These are phyloP conservation scores for Quadroppia sp. DNA, from an alignment of 2,888 invertebrate species.

Conservation along the genomic window DNA sequence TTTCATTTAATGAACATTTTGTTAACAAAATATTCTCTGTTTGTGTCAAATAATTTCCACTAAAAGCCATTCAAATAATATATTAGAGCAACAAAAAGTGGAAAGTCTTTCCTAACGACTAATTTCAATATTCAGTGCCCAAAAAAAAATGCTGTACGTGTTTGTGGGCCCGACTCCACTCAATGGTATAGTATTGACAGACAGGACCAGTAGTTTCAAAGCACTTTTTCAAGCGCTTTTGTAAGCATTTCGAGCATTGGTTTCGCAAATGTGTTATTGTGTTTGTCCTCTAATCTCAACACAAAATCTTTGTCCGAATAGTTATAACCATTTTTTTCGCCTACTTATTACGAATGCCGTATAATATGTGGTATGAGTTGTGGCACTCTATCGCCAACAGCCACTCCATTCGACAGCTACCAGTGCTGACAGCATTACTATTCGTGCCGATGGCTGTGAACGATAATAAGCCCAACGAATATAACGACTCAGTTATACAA, in stretches of 20 bases:
- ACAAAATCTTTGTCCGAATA: neutral
- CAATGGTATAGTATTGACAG: neutral
- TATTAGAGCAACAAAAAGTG: neutral
- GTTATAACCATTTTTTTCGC: too few relatives aligned
- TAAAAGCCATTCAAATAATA: neutral
- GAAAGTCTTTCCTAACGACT: neutral
- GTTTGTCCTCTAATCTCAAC: neutral
- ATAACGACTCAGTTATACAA: neutral
- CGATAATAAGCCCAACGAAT: neutral
- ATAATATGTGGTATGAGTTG: neutral
- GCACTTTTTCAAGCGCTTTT: neutral
- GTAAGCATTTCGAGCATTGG: neutral
- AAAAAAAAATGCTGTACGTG: neutral
- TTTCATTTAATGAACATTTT: neutral
- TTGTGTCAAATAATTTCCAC: neutral
- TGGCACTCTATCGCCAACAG: neutral
- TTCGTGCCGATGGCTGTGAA: neutral
- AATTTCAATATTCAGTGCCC: neutral
- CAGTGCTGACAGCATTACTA: neutral
- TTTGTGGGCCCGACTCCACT: neutral
- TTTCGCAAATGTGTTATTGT: neutral
- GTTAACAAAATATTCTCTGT: neutral
- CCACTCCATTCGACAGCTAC: neutral
- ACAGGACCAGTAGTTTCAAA: neutral
- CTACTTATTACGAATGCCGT: neutral